Evolutionary conservation across 2,888 invertebrate species (phyloP).

Genomic region (Amiota communis): DNA sequence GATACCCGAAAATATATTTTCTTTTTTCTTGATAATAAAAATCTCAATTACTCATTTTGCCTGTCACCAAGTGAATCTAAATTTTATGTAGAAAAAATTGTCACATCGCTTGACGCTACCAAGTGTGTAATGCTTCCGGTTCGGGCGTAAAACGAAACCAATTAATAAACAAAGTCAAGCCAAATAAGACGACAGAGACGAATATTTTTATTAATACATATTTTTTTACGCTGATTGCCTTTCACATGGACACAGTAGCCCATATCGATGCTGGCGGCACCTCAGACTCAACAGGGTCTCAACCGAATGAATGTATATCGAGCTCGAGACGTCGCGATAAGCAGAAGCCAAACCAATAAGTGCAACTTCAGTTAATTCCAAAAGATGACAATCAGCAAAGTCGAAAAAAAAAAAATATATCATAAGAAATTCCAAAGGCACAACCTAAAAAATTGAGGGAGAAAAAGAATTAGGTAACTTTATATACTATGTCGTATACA

Average conservation of each 20-base stretch:
- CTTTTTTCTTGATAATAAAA: slow-evolving; percentile 32
- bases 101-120: slow-evolving; percentile 24
- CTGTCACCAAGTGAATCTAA: background rate
- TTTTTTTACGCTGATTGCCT: background rate
- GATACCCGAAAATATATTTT: background rate
- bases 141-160: slow-evolving; percentile 36
- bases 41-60: slow-evolving; percentile 32
- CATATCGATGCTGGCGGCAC: slow-evolving; percentile 1
- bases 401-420: slow-evolving; percentile 17
- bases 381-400: slow-evolving; percentile 37
- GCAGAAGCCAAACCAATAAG: slow-evolving; percentile 66
- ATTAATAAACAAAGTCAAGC: slow-evolving; percentile 27
- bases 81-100: background rate
- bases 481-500: slow-evolving; percentile 48
- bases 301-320: too few relatives aligned
- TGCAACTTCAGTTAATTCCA: slow-evolving; percentile 47
- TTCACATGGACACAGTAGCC: slow-evolving; percentile 18
- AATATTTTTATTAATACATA: slow-evolving; percentile 17
- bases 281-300: background rate
- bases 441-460: background rate
- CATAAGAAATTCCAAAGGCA: slow-evolving; percentile 1
- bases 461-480: slow-evolving; percentile 47
- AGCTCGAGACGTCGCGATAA: slow-evolving; percentile 22
- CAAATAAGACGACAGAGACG: slow-evolving; percentile 23
- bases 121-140: slow-evolving; percentile 40